Evolutionary conservation across 2,113 vertebrate genomes (phyloP), one percentile per base, ranked within the genome.

Genomic region (Hyperopisus bebe): DNA sequence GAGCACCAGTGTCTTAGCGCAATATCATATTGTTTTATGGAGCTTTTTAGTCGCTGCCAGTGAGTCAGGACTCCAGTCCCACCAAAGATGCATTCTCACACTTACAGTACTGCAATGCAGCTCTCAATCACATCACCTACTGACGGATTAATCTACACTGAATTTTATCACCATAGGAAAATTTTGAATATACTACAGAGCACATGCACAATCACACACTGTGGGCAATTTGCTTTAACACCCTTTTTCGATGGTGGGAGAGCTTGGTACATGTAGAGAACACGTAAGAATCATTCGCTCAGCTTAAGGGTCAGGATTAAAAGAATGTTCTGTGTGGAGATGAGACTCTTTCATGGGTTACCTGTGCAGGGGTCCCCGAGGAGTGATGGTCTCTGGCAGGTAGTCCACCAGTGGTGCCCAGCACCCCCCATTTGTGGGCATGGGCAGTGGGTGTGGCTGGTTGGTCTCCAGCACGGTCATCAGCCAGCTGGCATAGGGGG

Each of bases 321-420:
- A 27, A 10, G 2, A 66, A 66, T 13, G 62, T 27, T 77, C 70
- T 39, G 11, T 42, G 74, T 42, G 31, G 35, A 39, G 31, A 80
- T 39, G 4, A 42, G 31, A 80, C 35, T 51, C 2, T 39, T 94
- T 92, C 91, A 31, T 31, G 62, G n/a, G 62, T 70, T 70, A 98
- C 98, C 98, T 97, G 48, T 99, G 98, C 90, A 99, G 97, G 0
- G 98, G 98, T 51, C 98, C 98, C 35, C 98, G 95, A 0, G 98
- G 98, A 5, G 98, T 98, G 93, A 99, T 97, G 89, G 98, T 99
- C 92, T 99, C 98, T 19, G 98, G 98, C 66, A 99, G 96, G 91
- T 98, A 99, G 94, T 99, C 98, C 46, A 99, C 98, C 91, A 99
- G 96, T 0, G 98, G 98, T 4, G 98, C 98, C 98, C 98, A 99